A percentile compares a stretch with the other conserved stretches of the same genome.
phyloP scores from a whole-genome alignment of 1,140 invertebrate species.

The Cotesia typhae region DNA sequence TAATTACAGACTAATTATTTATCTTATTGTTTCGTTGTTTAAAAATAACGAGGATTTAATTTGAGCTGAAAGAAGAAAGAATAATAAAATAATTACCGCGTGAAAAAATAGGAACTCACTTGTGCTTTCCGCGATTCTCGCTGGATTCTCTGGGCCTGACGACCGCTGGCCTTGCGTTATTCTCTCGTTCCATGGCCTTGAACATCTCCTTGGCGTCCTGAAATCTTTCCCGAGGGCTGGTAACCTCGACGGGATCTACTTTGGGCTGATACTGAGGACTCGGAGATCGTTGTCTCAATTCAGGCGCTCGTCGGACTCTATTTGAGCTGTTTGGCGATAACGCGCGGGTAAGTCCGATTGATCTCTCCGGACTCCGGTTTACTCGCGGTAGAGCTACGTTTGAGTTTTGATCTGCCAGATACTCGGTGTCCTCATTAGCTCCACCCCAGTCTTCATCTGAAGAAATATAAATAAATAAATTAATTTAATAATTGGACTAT shows the following conservation, averaged over 20 bases:
- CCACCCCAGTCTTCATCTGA: conserved; percentile 63
- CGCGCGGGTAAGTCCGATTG: conserved; percentile 43
- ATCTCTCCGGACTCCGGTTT: conserved; percentile 57
- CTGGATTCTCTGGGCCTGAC: conserved; percentile 56
- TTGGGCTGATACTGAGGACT: conserved; percentile 64
- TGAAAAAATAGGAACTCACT: conserved; percentile 41
- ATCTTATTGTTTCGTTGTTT: no score
- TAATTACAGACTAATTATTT: no score
- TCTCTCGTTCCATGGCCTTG: conserved; percentile 77
- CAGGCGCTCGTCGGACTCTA: conserved; percentile 54
- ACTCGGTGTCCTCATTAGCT: conserved; percentile 55
- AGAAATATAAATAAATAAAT: conserved; percentile 29
- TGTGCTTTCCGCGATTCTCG: conserved; percentile 54
- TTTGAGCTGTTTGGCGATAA: conserved; percentile 49
- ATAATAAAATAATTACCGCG: not conserved
- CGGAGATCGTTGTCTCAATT: conserved; percentile 66
- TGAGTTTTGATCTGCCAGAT: conserved; percentile 50
- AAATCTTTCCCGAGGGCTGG: conserved; percentile 76
- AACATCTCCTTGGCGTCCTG: conserved; percentile 87
- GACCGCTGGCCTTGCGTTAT: conserved; percentile 64
- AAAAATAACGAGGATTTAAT: not conserved
- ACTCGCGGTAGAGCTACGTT: conserved; percentile 58
- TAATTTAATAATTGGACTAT: not conserved
- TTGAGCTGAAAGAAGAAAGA: not conserved
- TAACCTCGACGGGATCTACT: conserved; percentile 52